These are phyloP conservation scores for Peromyscus attwateri DNA, from an alignment of 2,797 vertebrate species.

Conservation along the genomic window DNA sequence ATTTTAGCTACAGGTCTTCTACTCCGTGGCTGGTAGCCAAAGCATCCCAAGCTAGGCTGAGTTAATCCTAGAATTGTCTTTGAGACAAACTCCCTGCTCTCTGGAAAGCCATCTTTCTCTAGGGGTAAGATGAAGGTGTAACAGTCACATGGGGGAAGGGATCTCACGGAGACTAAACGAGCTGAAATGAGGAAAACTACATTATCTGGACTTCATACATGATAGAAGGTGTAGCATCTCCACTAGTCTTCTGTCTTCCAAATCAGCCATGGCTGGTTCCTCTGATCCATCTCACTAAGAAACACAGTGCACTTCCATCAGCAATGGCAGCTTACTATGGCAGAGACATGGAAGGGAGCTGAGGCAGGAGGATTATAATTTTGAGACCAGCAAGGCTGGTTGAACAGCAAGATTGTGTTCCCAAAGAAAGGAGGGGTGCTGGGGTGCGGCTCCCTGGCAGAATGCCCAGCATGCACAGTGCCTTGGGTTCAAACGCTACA, in stretches of 20 bases:
- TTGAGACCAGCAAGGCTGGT: neutral
- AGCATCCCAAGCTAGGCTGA: neutral
- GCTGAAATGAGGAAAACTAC: neutral
- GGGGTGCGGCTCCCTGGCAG: too few species aligned
- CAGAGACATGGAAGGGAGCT: neutral
- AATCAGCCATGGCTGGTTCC: neutral
- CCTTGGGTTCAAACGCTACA: neutral
- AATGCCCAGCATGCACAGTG: accelerated
- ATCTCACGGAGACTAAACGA: neutral
- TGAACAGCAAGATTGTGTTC: neutral
- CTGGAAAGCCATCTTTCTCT: neutral
- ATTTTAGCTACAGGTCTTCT: neutral
- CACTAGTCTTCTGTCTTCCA: neutral
- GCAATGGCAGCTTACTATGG: neutral
- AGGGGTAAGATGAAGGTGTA: neutral
- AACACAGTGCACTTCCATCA: neutral
- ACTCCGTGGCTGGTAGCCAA: neutral
- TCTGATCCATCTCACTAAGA: neutral
- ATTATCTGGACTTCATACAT: neutral
- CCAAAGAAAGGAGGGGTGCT: neutral
- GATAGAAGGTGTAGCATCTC: neutral
- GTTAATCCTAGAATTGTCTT: neutral
- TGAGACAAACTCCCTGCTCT: neutral
- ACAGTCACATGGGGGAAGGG: neutral
- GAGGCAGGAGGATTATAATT: neutral